Evolutionary conservation across 2,888 invertebrate species (phyloP).

Genomic region (Metacarcinus magister): DNA sequence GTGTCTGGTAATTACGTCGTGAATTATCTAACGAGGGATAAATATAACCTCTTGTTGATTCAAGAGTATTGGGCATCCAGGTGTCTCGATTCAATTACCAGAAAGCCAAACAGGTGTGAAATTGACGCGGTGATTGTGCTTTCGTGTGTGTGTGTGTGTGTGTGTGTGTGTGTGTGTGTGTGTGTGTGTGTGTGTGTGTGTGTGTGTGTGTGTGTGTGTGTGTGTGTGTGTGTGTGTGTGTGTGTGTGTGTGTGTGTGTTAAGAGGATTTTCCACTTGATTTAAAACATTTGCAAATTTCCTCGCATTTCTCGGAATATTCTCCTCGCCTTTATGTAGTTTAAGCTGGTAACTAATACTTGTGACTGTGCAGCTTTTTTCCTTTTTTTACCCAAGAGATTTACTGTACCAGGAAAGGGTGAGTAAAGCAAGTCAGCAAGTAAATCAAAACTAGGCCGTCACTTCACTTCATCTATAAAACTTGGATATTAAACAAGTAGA

Average conservation of each 20-base stretch:
- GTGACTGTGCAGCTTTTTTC: background rate
- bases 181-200: no score
- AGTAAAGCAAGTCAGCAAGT: no score
- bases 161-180: no score
- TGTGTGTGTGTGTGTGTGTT: background rate
- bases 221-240: constrained; percentile 26
- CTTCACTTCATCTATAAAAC: no score
- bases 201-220: constrained; percentile 18
- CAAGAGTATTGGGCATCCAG: background rate
- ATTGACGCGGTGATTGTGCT: background rate
- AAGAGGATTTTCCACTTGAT: background rate
- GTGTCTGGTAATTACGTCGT: background rate
- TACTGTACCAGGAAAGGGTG: no score
- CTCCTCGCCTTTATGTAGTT: background rate
- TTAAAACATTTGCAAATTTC: constrained; percentile 4
- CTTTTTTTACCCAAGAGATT: no score
- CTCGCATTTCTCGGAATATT: background rate
- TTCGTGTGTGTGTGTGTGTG: no score
- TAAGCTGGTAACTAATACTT: background rate
- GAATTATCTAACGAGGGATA: constrained; percentile 30
- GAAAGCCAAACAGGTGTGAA: constrained; percentile 21
- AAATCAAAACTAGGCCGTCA: no score
- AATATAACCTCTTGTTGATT: background rate
- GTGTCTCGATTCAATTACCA: constrained; percentile 28
- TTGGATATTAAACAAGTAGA: no score